A percentile compares a stretch with the other conserved stretches of the same genome.
These are phyloP conservation scores for Anomalospiza imberbis DNA, from an alignment of 2,797 vertebrate genomes.

Conservation along the genomic window DNA sequence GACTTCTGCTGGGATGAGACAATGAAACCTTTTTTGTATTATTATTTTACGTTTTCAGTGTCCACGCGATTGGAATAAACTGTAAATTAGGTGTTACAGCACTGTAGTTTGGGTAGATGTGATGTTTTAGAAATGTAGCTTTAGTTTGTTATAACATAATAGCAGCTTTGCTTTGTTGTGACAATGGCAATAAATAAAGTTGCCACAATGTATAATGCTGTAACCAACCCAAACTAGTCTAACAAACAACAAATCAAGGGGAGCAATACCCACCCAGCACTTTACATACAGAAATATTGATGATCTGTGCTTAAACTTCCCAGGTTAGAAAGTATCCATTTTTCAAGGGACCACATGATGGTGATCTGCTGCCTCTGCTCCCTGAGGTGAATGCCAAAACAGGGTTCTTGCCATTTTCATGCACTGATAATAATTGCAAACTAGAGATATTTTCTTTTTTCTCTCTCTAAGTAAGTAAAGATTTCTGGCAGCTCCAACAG, in stretches of 20 bases:
- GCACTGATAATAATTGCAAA: slow-evolving; percentile 1
- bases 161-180: slow-evolving; percentile 76
- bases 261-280: slow-evolving; percentile 32
- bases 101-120: slow-evolving; percentile 64
- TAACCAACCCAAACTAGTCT: slow-evolving; percentile 70
- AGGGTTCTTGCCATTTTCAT: not conserved
- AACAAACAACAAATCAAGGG: slow-evolving; percentile 69
- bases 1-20: slow-evolving; percentile 40
- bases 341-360: not conserved
- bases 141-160: slow-evolving; percentile 76
- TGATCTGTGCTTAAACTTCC: slow-evolving; percentile 2
- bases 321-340: slow-evolving; percentile 9
- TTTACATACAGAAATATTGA: slow-evolving; percentile 24
- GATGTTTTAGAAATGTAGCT: slow-evolving; percentile 72
- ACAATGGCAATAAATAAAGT: slow-evolving; percentile 76
- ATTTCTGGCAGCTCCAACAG: slow-evolving; percentile 36
- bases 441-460: not conserved
- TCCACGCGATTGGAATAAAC: slow-evolving; percentile 73
- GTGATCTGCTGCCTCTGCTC: not conserved
- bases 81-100: slow-evolving; percentile 74
- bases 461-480: not conserved
- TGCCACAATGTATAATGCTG: slow-evolving; percentile 69
- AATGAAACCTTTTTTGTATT: slow-evolving; percentile 52
- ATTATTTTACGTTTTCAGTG: slow-evolving; percentile 64
- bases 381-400: not conserved